Evolutionary conservation across 2,113 vertebrate genomes (phyloP), one percentile per base, ranked within the genome.

Genomic region (Neoarius graeffei): DNA sequence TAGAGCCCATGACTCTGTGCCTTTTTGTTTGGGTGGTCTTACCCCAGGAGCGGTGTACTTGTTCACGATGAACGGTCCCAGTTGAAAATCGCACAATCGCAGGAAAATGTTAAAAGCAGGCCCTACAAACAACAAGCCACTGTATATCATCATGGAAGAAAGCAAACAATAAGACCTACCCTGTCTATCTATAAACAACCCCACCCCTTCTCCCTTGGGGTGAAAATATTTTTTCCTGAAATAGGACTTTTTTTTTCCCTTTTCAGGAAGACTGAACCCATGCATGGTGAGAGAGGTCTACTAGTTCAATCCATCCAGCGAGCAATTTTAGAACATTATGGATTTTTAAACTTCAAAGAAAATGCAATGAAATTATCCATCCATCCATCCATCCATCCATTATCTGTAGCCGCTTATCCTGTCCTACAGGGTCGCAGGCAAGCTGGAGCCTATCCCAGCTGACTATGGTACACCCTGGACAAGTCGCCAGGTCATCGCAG

Each of bases 41-140:
- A 97, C 96, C 94, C 96, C 96, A 56, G 96, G 96, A 89, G 96
- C 95, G 1, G 96, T 96, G 89, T 96, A 97, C 91, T 96, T 96
- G 94, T 96, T 95, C 91, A 96, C 95, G 87, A 94, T 92, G 90
- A 97, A 97, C 30, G 96, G 96, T 50, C 96, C 96, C 87, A 97
- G 87, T 74, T 92, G 94, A 93, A 97, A 97, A 92, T 96, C 94
- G 90, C 96, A 96, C 90, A 97, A 92, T 56, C 95, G 93, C 90
- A 97, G 92, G 93, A 97, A 97, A 89, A 97, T 92, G 92, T 97
- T 97, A 94, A 96, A 96, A 27, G 95, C 96, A n/a, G 96, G 96
- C 35, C 96, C 96, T 97, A 60, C 59, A 73, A 54, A 92, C 52
- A 92, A 87, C 89, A 90, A n/a, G 92, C 42, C 42, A 42, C 42